These are phyloP conservation scores for Pogonophryne albipinna DNA, from an alignment of 2,797 vertebrate species.

Conservation along the genomic window DNA sequence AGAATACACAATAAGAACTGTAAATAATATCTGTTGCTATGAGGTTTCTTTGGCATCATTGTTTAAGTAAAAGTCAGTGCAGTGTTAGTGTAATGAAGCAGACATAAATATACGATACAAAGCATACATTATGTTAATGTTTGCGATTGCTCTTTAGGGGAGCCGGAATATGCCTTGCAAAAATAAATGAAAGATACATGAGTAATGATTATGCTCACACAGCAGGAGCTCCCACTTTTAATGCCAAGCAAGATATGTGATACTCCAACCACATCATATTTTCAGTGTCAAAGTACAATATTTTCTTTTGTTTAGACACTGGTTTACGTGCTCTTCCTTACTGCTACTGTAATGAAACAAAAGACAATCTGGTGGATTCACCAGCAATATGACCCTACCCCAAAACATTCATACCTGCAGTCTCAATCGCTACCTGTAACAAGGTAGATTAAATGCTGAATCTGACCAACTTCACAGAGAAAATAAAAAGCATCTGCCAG, in stretches of 20 bases:
- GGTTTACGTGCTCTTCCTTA: background rate
- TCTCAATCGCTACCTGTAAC: constrained; percentile 1
- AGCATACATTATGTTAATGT: constrained; percentile 1
- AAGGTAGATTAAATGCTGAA: background rate
- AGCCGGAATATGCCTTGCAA: background rate
- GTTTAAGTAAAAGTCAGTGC: background rate
- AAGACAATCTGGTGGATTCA: background rate
- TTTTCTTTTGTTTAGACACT: background rate
- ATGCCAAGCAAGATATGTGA: background rate
- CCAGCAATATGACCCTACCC: constrained; percentile 1
- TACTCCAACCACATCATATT: background rate
- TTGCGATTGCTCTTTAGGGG: background rate
- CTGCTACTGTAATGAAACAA: background rate
- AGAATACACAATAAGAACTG: background rate
- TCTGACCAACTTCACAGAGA: constrained; percentile 1
- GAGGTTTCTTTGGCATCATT: background rate
- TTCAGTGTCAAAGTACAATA: background rate
- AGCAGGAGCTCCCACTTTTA: constrained; percentile 9
- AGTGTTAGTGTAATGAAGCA: background rate
- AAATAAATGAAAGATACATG: constrained; percentile 6
- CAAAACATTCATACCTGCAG: no score
- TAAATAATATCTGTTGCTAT: no score
- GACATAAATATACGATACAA: background rate
- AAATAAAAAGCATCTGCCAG: background rate
- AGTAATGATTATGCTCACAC: background rate